Evolutionary conservation across 2,797 vertebrate genomes (phyloP).

Genomic region (Dromococcyx pavoninus): DNA sequence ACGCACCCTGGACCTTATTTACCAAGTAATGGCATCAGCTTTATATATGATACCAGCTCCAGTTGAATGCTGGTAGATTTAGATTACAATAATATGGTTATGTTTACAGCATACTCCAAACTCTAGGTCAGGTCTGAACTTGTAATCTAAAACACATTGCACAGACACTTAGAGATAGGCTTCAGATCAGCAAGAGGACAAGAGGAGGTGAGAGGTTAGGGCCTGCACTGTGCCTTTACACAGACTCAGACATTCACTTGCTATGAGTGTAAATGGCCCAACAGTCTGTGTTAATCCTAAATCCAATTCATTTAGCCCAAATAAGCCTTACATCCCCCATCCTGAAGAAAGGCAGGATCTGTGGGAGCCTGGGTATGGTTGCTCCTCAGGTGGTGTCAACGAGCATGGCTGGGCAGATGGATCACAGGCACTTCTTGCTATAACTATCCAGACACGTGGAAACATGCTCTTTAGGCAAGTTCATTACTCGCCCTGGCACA

Average conservation of each 20-base stretch:
- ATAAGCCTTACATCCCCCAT: neutral
- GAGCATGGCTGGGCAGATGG: neutral
- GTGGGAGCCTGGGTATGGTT: neutral
- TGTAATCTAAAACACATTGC: neutral
- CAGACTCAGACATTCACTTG: neutral
- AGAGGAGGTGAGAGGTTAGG: neutral
- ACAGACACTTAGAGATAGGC: neutral
- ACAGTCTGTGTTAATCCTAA: neutral
- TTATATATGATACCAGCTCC: neutral
- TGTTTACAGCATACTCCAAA: neutral
- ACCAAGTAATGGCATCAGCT: neutral
- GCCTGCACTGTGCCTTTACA: neutral
- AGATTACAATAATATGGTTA: neutral
- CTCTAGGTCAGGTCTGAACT: neutral
- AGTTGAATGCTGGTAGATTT: neutral
- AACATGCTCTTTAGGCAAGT: neutral
- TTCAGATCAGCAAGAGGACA: neutral
- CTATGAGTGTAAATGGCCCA: fast-evolving
- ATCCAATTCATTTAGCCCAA: neutral
- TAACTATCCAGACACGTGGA: neutral
- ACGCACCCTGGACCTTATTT: neutral
- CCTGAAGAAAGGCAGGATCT: neutral
- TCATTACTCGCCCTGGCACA: fast-evolving
- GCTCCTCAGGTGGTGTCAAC: neutral
- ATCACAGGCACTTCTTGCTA: neutral